These are phyloP conservation scores for Zygothrica quintamaculata DNA, from an alignment of 2,888 invertebrate genomes.

Conservation along the genomic window DNA sequence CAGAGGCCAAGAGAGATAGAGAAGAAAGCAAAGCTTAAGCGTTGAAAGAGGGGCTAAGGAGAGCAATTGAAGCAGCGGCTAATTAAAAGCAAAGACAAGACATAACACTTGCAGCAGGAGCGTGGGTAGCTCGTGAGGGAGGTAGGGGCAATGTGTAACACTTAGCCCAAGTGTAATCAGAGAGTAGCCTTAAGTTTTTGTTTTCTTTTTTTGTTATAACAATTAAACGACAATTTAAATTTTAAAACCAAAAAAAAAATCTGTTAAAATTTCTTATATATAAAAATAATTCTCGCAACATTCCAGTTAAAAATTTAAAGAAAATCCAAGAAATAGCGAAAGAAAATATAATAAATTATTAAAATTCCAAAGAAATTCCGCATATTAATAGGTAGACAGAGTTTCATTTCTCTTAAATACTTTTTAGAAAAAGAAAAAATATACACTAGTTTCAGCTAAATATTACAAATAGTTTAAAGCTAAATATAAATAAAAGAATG, in stretches of 20 bases:
- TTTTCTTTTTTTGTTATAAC: conserved; percentile 4
- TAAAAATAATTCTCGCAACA: too few species aligned
- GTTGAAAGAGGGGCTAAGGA: background rate
- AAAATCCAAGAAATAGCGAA: too few species aligned
- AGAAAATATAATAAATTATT: too few species aligned
- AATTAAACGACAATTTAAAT: conserved; percentile 15
- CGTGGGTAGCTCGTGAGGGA: background rate
- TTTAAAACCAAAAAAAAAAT: conserved; percentile 6
- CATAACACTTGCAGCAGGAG: conserved; percentile 12
- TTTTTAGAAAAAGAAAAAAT: too few species aligned
- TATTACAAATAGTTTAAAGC: too few species aligned
- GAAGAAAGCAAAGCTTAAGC: conserved; percentile 5
- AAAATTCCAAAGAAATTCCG: too few species aligned
- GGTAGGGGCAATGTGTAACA: conserved; percentile 50
- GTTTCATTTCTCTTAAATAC: too few species aligned
- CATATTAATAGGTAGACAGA: too few species aligned
- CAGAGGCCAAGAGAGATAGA: conserved; percentile 10
- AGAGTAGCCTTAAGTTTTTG: conserved; percentile 54
- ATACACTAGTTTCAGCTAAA: too few species aligned
- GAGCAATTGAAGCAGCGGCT: conserved; percentile 42
- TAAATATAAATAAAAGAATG: too few species aligned
- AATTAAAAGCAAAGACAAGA: conserved; percentile 73
- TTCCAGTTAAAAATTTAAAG: too few species aligned
- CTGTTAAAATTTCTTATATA: too few species aligned
- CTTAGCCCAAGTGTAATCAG: conserved; percentile 63